A percentile compares a stretch with the other conserved stretches of the same genome.
phyloP scores from a whole-genome alignment of 92 coral and sea anemone genomes.

The Zoanthus gigantus region DNA sequence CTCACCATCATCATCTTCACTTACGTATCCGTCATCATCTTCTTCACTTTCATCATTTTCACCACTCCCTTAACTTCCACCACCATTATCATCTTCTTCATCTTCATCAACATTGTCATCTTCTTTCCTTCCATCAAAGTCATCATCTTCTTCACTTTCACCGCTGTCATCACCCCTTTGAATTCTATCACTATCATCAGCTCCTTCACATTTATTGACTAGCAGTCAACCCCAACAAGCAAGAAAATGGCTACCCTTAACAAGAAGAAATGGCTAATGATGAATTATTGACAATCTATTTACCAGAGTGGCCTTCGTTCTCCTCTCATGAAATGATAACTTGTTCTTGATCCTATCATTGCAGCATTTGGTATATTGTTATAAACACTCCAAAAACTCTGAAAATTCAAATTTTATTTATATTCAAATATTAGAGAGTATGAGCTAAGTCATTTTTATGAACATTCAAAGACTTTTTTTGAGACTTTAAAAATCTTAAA shows the following conservation, averaged over 20 bases:
- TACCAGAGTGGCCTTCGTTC: constrained; percentile 95
- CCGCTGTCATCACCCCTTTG: not conserved
- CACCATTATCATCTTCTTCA: not conserved
- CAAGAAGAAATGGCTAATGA: no score
- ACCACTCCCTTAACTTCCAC: not conserved
- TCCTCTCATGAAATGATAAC: constrained; percentile 98
- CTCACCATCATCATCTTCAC: not conserved
- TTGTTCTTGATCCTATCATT: constrained; percentile 83
- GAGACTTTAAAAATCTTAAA: no score
- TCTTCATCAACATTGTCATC: not conserved
- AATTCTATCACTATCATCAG: not conserved
- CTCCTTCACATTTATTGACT: no score
- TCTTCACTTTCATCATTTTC: not conserved
- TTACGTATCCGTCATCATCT: not conserved
- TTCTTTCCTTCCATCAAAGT: not conserved
- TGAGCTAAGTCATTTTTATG: no score
- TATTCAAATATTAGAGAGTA: not conserved
- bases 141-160: not conserved
- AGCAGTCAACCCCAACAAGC: no score
- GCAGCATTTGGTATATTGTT: constrained; percentile 90
- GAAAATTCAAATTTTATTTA: not conserved
- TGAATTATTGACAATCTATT: not conserved
- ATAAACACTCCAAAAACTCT: constrained; percentile 99
- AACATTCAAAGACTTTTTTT: no score
- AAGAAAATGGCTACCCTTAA: no score